These are phyloP conservation scores for Pheosia gnoma DNA, from an alignment of 2,888 invertebrate species.

Conservation along the genomic window DNA sequence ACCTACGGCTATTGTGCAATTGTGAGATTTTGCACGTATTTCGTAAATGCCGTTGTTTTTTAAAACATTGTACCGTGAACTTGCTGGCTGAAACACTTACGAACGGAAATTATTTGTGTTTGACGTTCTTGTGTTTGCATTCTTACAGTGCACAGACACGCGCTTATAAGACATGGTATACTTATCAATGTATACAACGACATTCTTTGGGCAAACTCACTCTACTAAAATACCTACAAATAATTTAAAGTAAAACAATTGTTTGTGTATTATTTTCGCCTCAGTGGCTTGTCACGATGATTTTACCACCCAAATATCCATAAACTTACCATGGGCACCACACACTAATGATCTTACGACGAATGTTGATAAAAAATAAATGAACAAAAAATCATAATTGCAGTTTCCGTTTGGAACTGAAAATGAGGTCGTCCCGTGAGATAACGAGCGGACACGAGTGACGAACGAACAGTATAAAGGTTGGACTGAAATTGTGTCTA, in stretches of 20 bases:
- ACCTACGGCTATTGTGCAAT: slow-evolving; percentile 19
- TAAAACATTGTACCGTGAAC: neutral
- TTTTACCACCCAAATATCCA: too few relatives aligned
- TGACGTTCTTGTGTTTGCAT: neutral
- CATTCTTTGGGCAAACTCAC: too few relatives aligned
- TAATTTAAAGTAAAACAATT: too few relatives aligned
- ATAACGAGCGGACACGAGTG: slow-evolving; percentile 72
- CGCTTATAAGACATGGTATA: slow-evolving; percentile 20
- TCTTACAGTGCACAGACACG: slow-evolving; percentile 6
- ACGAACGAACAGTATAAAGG: slow-evolving; percentile 54
- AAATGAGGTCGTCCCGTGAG: slow-evolving; percentile 70
- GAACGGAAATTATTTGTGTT: neutral
- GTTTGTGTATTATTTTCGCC: too few relatives aligned
- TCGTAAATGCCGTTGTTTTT: slow-evolving; percentile 9
- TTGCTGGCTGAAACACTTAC: neutral
- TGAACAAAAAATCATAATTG: slow-evolving; percentile 63
- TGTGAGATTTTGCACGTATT: slow-evolving; percentile 21
- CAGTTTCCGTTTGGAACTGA: slow-evolving; percentile 66
- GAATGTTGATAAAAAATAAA: slow-evolving; percentile 21
- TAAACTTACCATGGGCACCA: too few relatives aligned
- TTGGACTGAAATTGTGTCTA: slow-evolving; percentile 41
- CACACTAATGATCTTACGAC: too few relatives aligned
- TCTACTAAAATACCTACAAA: too few relatives aligned
- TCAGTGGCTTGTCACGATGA: too few relatives aligned
- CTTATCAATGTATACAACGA: too few relatives aligned